These are phyloP conservation scores for Reinhardtius hippoglossoides DNA, from an alignment of 2,113 vertebrate species.

Conservation along the genomic window DNA sequence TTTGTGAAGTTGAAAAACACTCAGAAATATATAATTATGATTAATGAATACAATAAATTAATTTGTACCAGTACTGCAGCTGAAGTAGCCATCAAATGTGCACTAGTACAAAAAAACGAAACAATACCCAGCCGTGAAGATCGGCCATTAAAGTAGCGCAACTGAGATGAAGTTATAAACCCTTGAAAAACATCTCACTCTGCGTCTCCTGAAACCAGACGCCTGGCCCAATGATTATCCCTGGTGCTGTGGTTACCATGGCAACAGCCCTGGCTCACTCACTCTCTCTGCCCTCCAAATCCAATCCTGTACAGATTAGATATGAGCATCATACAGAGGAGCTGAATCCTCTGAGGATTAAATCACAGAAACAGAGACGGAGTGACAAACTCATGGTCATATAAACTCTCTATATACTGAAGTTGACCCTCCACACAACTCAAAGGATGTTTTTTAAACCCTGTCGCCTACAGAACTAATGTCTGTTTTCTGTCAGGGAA, in stretches of 20 bases:
- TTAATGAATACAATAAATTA: not conserved
- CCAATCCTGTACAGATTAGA: conserved; percentile 65
- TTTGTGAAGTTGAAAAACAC: not conserved
- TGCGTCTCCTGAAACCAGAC: conserved; percentile 41
- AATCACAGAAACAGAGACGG: conserved; percentile 36
- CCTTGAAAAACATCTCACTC: conserved; percentile 18
- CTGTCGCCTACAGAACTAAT: conserved; percentile 12
- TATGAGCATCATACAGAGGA: conserved; percentile 45
- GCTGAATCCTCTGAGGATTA: conserved; percentile 56
- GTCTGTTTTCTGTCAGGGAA: conserved; percentile 34
- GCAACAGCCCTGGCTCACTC: conserved; percentile 53
- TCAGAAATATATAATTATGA: not conserved
- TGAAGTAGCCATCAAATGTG: not conserved
- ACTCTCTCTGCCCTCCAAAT: conserved; percentile 25
- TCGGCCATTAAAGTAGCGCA: not conserved
- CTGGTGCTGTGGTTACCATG: conserved; percentile 46
- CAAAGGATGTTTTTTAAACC: conserved; percentile 32
- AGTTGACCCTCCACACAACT: conserved; percentile 9
- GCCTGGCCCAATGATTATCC: conserved; percentile 30
- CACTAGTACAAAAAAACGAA: not conserved
- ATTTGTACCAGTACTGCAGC: too few species aligned
- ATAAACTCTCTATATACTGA: not conserved
- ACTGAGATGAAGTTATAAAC: conserved; percentile 3
- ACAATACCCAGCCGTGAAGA: not conserved
- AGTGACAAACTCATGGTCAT: conserved; percentile 10